Evolutionary conservation across 2,113 vertebrate genomes (phyloP).

Genomic region (Brachypodius melanocephalos): DNA sequence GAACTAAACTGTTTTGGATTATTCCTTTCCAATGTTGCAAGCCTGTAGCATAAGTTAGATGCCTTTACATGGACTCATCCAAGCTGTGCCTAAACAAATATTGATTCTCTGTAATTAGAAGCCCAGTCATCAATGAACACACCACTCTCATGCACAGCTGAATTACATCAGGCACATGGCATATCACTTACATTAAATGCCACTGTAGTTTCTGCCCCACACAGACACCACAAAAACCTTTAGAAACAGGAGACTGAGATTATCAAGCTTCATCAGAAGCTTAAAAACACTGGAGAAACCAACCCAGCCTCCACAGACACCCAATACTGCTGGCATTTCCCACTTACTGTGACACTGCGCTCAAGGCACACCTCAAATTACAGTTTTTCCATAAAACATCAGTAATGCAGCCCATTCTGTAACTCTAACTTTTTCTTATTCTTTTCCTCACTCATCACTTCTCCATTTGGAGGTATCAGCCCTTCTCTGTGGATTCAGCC

Average conservation of each 20-base stretch:
- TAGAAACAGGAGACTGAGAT: background rate
- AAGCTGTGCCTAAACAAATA: background rate
- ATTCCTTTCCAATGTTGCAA: background rate
- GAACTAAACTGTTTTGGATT: background rate
- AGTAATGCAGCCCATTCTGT: background rate
- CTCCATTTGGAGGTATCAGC: background rate
- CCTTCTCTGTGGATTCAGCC: background rate
- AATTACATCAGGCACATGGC: background rate
- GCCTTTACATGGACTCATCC: background rate
- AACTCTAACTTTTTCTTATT: background rate
- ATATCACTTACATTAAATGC: background rate
- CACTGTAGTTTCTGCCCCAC: background rate
- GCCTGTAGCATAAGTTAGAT: accelerated
- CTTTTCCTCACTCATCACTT: background rate
- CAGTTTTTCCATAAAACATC: background rate
- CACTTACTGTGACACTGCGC: accelerated
- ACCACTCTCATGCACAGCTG: background rate
- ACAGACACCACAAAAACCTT: background rate
- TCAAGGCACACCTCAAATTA: background rate
- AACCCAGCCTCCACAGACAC: background rate
- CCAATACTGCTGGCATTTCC: background rate
- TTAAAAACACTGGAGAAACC: background rate
- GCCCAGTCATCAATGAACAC: background rate
- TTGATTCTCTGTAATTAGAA: background rate
- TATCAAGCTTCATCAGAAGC: background rate